Evolutionary conservation across 2,888 invertebrate genomes (phyloP).

Genomic region (Ceramica pisi): DNA sequence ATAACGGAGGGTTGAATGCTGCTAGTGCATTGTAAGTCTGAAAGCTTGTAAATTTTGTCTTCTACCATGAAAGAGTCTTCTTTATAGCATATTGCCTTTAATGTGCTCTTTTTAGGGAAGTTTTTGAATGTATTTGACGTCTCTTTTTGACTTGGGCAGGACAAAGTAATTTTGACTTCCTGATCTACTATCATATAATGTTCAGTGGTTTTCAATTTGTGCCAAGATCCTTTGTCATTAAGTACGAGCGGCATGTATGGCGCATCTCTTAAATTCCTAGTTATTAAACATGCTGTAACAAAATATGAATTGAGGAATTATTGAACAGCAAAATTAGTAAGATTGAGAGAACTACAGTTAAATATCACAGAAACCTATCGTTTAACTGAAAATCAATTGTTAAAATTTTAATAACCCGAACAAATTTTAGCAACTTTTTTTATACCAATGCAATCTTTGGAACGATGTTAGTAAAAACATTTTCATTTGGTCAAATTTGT

Average conservation of each 20-base stretch:
- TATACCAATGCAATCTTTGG: too few species aligned
- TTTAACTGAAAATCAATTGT: too few species aligned
- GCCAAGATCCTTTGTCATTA: constrained; percentile 45
- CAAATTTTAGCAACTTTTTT: too few species aligned
- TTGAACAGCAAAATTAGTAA: too few species aligned
- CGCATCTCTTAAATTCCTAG: constrained; percentile 22
- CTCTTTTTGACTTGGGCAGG: constrained; percentile 46
- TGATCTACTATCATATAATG: constrained; percentile 29
- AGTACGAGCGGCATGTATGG: constrained; percentile 58
- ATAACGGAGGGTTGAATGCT: constrained; percentile 45
- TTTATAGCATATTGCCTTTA: constrained; percentile 52
- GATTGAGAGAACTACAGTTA: too few species aligned
- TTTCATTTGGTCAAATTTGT: too few species aligned
- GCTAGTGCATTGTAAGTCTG: constrained; percentile 58
- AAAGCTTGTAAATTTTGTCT: constrained; percentile 43
- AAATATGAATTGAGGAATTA: neutral
- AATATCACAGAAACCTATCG: too few species aligned
- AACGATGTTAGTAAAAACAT: too few species aligned
- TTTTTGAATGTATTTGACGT: constrained; percentile 49
- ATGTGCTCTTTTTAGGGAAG: constrained; percentile 41
- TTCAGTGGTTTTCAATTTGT: constrained; percentile 19
- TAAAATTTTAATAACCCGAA: too few species aligned
- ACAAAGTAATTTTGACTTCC: constrained; percentile 44
- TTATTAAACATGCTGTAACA: constrained; percentile 65
- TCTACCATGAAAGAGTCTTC: constrained; percentile 55